Percentiles rank a stretch among this genome's conserved stretches.
phyloP scores from a whole-genome alignment of 2,113 vertebrate genomes.

The Pelecanus crispus region DNA sequence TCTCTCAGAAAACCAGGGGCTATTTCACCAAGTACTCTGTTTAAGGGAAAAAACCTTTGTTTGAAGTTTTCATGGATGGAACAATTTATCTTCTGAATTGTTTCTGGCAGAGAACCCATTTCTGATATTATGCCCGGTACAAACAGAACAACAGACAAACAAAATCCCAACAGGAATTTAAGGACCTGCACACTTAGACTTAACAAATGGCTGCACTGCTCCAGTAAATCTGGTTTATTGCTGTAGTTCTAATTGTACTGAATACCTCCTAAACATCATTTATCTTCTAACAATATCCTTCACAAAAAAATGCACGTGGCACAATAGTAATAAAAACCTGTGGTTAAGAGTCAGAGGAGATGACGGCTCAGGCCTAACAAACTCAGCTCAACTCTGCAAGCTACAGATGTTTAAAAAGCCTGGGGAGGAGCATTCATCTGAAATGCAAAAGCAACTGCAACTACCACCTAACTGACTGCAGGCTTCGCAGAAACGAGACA shows the following conservation, averaged over 20 bases:
- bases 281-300: not conserved
- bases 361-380: not conserved
- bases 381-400: not conserved
- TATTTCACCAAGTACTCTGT: not conserved
- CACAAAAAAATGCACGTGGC: accelerated
- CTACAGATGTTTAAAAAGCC: not conserved
- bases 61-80: not conserved
- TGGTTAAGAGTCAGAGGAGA: not conserved
- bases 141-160: not conserved
- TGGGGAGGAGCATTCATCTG: not conserved
- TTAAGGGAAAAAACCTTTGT: not conserved
- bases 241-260: not conserved
- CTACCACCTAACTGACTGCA: not conserved
- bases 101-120: not conserved
- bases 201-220: not conserved
- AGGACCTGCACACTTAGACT: not conserved
- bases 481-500: not conserved
- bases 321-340: not conserved
- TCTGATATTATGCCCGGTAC: not conserved
- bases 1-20: not conserved
- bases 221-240: not conserved
- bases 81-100: not conserved
- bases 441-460: not conserved
- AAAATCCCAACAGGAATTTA: not conserved
- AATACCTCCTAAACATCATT: not conserved